Percentiles rank a stretch among this genome's conserved stretches.
Conservation (phyloP, 2,113 vertebrate genomes). For the Cyanoderma ruficeps region DNA sequence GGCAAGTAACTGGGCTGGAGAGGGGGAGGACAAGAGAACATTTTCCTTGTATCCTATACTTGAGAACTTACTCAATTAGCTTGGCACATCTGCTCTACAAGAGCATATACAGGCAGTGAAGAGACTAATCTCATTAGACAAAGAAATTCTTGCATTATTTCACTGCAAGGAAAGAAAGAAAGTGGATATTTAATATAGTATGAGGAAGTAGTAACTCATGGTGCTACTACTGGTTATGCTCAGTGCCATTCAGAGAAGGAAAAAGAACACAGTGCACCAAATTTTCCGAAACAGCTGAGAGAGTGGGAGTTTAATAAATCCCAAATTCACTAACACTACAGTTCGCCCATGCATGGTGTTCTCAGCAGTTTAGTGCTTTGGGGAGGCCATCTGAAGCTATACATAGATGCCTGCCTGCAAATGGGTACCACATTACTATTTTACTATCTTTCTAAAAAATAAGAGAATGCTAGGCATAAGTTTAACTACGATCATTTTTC, state of each 20-base stretch:
- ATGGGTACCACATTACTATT: background rate
- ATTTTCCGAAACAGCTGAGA: conserved; percentile 32
- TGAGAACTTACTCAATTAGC: background rate
- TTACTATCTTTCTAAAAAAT: conserved; percentile 17
- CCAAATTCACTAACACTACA: background rate
- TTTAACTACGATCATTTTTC: conserved; percentile 16
- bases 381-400: conserved; percentile 15
- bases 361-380: background rate
- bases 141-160: background rate
- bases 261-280: conserved; percentile 30
- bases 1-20: background rate
- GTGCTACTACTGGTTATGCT: conserved; percentile 39
- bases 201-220: conserved; percentile 28
- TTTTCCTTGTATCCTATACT: background rate
- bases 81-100: background rate
- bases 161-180: background rate
- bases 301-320: conserved; percentile 40
- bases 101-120: background rate
- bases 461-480: conserved; percentile 1
- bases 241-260: conserved; percentile 33
- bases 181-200: background rate
- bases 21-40: background rate
- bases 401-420: conserved; percentile 3
- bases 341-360: conserved; percentile 36
- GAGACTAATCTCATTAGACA: background rate